These are phyloP conservation scores for Hydropotes inermis DNA, from an alignment of 2,113 vertebrate species.

Conservation along the genomic window DNA sequence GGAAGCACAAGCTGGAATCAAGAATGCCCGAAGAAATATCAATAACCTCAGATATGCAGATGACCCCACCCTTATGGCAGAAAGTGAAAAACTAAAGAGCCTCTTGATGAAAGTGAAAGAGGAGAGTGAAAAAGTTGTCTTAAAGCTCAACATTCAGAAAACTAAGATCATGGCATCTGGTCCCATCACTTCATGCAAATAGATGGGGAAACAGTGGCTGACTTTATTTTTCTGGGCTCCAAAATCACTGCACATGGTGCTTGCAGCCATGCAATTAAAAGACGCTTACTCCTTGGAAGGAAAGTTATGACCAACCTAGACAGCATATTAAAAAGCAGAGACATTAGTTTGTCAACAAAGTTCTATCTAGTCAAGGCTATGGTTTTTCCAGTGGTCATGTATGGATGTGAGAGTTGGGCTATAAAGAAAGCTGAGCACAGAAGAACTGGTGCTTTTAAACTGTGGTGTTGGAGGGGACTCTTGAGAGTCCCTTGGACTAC, in stretches of 20 bases:
- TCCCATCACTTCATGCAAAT: not conserved
- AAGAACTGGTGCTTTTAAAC: not conserved
- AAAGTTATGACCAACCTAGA: not conserved
- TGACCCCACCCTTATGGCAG: not conserved
- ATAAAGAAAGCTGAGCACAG: accelerated
- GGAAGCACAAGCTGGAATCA: not conserved
- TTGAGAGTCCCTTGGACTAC: not conserved
- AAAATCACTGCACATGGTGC: not conserved
- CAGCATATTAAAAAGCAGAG: not conserved
- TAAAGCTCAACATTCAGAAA: not conserved
- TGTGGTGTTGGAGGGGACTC: not conserved
- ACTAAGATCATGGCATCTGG: accelerated
- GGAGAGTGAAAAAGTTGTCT: not conserved
- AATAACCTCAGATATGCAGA: not conserved
- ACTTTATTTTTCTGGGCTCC: not conserved
- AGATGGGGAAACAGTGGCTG: not conserved
- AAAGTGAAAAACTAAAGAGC: not conserved
- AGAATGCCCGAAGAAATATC: not conserved
- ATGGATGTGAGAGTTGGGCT: not conserved
- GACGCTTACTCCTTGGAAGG: not conserved
- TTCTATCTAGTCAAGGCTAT: not conserved
- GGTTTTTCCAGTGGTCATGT: not conserved
- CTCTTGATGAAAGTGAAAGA: not conserved
- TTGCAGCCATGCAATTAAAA: not conserved
- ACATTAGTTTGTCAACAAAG: not conserved